phyloP scores from a whole-genome alignment of 2,113 vertebrate genomes.

The Galeopterus variegatus region DNA sequence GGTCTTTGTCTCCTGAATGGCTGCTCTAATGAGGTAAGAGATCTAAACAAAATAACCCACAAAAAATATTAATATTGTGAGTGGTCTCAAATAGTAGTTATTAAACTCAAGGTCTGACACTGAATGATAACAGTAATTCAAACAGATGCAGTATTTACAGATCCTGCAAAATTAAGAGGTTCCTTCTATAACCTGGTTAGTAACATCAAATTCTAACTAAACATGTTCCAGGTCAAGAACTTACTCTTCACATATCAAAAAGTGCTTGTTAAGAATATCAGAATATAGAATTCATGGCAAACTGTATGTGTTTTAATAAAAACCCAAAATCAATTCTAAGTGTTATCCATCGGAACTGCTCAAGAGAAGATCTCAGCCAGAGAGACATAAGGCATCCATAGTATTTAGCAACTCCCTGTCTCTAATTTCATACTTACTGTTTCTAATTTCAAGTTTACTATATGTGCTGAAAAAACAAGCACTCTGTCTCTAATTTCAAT shows the following conservation, averaged over 20 bases:
- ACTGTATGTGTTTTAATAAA: not conserved
- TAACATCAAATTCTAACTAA: conserved; percentile 19
- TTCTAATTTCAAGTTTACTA: not conserved
- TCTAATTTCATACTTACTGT: not conserved
- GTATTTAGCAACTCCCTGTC: not conserved
- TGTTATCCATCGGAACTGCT: conserved; percentile 31
- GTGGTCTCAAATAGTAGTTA: not conserved
- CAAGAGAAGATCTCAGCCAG: not conserved
- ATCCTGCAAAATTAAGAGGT: not conserved
- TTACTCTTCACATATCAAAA: conserved; percentile 36
- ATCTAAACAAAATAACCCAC: conserved; percentile 40
- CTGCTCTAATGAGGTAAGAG: not conserved
- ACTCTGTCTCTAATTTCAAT: not conserved
- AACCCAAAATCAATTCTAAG: not conserved
- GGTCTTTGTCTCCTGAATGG: conserved; percentile 42
- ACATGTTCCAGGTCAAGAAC: conserved; percentile 26
- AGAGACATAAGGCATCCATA: not conserved
- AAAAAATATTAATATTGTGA: conserved; percentile 15
- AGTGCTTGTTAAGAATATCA: conserved; percentile 11
- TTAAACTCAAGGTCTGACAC: not conserved
- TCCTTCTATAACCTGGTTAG: not conserved
- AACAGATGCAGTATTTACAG: conserved; percentile 12
- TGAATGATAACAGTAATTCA: conserved; percentile 17
- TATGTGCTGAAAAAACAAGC: not conserved
- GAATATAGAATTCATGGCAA: conserved; percentile 25